Evolutionary conservation across 2,888 invertebrate genomes (phyloP), one percentile per base, ranked within the genome.

Genomic region (Adela reaumurella): DNA sequence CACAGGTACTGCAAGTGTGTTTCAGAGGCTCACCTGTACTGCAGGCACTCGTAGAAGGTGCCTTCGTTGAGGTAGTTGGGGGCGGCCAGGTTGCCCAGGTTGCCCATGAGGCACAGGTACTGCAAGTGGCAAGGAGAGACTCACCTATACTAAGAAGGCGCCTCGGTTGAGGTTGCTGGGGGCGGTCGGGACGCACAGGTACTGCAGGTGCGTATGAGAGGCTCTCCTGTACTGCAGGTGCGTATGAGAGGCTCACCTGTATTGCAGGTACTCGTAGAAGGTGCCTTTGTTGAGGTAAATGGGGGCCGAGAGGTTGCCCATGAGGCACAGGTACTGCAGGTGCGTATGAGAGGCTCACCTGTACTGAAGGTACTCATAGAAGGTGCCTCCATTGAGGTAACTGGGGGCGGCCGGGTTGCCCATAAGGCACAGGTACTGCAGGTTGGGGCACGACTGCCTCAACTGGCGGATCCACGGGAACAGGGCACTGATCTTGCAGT

Each of bases 81-180:
- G 0, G 89, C 88, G 1, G 90, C 91, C 0, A 86, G 84, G 67
- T 94, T 94, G 17, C 92, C 92, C 92, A 94, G 91, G 67, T 94
- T 94, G 17, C 92, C 92, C 92, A 94, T 91, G 51, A 92, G 76
- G 16, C 91, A 90, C 0, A 94, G 69, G 62, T 88, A 87, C 58
- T 83, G 83, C 19, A 94, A 94, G 68, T n/a, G n/a, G n/a, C n/a
- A n/a, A n/a, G n/a, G n/a, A n/a, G n/a, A n/a, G n/a, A n/a, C n/a
- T n/a, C n/a, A n/a, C n/a, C n/a, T n/a, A n/a, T n/a, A n/a, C n/a
- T n/a, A n/a, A n/a, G n/a, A n/a, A n/a, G n/a, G n/a, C n/a, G n/a
- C n/a, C n/a, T n/a, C n/a, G n/a, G n/a, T n/a, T n/a, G n/a, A n/a
- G n/a, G n/a, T n/a, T n/a, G n/a, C n/a, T n/a, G n/a, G n/a, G n/a